Evolutionary conservation across 2,797 vertebrate species (phyloP), one percentile per base, ranked within the genome.

Genomic region (Gobio occitaniae): DNA sequence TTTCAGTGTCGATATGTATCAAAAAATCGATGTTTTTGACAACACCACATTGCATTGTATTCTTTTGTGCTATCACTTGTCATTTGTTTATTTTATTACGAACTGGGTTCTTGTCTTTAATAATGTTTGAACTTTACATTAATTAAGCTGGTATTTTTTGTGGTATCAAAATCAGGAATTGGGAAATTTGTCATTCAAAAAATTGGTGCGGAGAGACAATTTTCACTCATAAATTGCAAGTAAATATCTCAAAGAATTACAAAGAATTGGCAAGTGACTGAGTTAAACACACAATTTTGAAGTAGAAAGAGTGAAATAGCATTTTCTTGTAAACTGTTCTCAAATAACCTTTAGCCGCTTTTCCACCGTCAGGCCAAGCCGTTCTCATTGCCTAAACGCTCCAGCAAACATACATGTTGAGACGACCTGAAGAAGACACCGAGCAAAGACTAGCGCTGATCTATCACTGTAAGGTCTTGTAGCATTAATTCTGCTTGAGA

Each of bases 401-500:
- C 21, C 69, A 13, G 19, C 69, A 71, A 71, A 44, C 69, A 71
- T n/a, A 71, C 38, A 47, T 13, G 38, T 65, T 48, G 59, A 65
- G 77, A 47, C 17, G 38, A 78, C 80, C 32, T 41, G 78, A 87
- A 63, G 38, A 78, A 63, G 38, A 78, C 56, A 78, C 36, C 0
- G 56, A 47, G 38, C 56, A 29, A 16, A 78, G 56, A 78, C 13
- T 9, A 13, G 41, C n/a, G 1, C 77, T 48, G 77, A 78, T 78
- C n/a, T 65, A 65, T 65, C 16, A 78, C 77, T 8, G 41, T 65
- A n/a, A 63, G 56, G 59, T 78, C 77, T 48, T 48, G 77, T 78
- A 65, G 41, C 16, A 65, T 78, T 78, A 78, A 78, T 78, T 78
- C 59, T 32, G 41, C 76, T 63, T 2, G 76, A 48, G 63, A 78